Percentiles rank a stretch among this genome's conserved stretches.
Conservation (phyloP, 1,140 invertebrate species). For the Monomorium pharaonis region DNA sequence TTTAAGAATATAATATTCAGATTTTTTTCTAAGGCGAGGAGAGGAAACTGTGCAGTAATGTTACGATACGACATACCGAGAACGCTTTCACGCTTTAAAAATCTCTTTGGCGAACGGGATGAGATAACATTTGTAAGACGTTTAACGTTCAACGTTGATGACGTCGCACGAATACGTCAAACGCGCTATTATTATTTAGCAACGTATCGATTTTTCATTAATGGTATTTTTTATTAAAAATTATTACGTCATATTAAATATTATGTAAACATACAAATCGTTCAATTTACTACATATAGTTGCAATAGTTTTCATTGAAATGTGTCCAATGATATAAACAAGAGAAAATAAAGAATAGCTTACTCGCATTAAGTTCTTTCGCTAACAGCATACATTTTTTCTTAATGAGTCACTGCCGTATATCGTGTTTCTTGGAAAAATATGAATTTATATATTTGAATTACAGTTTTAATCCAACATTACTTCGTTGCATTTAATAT, state of each 20-base stretch:
- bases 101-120: not conserved
- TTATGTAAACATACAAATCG: not conserved
- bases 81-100: conserved; percentile 14
- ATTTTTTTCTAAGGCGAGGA: not conserved
- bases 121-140: not conserved
- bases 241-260: not conserved
- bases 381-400: not conserved
- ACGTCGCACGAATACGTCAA: conserved; percentile 2
- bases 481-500: not conserved
- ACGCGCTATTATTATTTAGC: conserved; percentile 27
- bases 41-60: not conserved
- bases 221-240: not conserved
- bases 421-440: not conserved
- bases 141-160: conserved; percentile 20
- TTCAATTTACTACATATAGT: not conserved
- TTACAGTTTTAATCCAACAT: not conserved
- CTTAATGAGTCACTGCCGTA: not conserved
- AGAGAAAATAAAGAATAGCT: not conserved
- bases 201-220: not conserved
- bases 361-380: not conserved
- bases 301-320: not conserved
- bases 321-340: not conserved
- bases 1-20: not conserved
- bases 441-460: not conserved
- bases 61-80: not conserved